Base-by-base conservation (phyloP, 92 coral and sea anemone genomes). In the Isaurus tuberculatus region DNA sequence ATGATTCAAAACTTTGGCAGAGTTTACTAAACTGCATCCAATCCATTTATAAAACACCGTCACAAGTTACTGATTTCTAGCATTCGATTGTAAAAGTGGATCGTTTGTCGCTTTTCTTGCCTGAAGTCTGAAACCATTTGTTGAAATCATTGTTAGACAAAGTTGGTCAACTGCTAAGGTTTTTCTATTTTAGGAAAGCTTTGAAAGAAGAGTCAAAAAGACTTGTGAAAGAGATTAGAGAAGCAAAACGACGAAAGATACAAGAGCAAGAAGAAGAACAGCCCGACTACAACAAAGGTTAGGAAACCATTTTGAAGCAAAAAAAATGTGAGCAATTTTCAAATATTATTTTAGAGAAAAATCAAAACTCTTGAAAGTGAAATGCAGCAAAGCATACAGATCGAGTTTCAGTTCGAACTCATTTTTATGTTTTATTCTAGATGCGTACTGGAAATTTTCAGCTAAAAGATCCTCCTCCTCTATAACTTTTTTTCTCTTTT, bases 141-240 rank as follows among this genome's bases (percentile, higher is more conserved):
- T 63, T 11, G 30, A 26, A 63, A 23, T 13, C 13, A 6, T 22
- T 28, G 58, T 49, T 49, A 1, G 58, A n/a, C 2, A 48, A 48
- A 17, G n/a, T 48, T 16, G 16, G 17, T 17, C 46, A 40, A 40
- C 46, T 13, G 11, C 11, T 3, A 53, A 17, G 3, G 25, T 19
- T 55, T 55, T 20, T 55, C 19, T 34, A 29, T 36, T 42, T 31
- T 31, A 65, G 73, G 43, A 83, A 87, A 86, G 85, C 65, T 23
- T 25, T 84, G 25, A 66, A 75, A 16, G 36, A 75, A n/a, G 98
- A 95, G 65, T 94, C 97, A 8, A 95, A 84, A 73, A 74, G 86
- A 36, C 89, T 95, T 27, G 48, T 79, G 46, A 83, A 91, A 64
- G 98, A 95, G 71, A 80, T 95, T 10, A 79, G 90, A 69, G 93